Conservation (phyloP, 2,888 invertebrate species). For the Eupithecia subumbrata region DNA sequence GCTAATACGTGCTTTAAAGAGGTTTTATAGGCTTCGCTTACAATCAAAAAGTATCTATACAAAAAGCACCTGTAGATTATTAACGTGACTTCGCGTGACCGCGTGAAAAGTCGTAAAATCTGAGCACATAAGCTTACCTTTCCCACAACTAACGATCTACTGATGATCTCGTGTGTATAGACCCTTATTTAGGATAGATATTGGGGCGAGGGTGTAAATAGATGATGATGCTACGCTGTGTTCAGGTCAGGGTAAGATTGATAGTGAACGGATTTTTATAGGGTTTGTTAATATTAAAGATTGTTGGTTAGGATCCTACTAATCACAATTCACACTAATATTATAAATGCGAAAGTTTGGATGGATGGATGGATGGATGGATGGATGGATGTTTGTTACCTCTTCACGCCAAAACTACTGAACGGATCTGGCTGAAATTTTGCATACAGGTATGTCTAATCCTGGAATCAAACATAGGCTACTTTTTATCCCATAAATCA, state of each 20-base stretch:
- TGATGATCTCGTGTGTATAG: slow-evolving; percentile 41
- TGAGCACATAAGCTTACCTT: slow-evolving; percentile 28
- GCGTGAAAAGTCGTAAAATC: slow-evolving; percentile 47
- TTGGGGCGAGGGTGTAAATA: slow-evolving; percentile 30
- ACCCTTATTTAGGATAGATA: slow-evolving; percentile 33
- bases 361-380: too few species aligned
- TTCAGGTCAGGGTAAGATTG: slow-evolving; percentile 23
- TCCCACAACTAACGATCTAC: slow-evolving; percentile 42
- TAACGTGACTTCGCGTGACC: slow-evolving; percentile 48
- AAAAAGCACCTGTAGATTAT: background rate
- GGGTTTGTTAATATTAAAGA: background rate
- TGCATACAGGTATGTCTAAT: too few species aligned
- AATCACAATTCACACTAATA: too few species aligned
- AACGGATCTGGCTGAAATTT: too few species aligned
- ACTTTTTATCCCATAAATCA: too few species aligned
- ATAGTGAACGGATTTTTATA: slow-evolving; percentile 24
- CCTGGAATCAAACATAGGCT: too few species aligned
- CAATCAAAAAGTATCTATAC: background rate
- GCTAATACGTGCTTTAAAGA: background rate
- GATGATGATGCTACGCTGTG: slow-evolving; percentile 29
- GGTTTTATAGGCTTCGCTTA: background rate
- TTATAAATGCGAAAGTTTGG: too few species aligned
- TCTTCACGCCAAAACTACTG: too few species aligned
- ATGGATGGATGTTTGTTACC: too few species aligned
- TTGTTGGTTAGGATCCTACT: too few species aligned